Evolutionary conservation across 2,113 vertebrate genomes (phyloP), one percentile per base, ranked within the genome.

Genomic region (Coracopsis vasa): DNA sequence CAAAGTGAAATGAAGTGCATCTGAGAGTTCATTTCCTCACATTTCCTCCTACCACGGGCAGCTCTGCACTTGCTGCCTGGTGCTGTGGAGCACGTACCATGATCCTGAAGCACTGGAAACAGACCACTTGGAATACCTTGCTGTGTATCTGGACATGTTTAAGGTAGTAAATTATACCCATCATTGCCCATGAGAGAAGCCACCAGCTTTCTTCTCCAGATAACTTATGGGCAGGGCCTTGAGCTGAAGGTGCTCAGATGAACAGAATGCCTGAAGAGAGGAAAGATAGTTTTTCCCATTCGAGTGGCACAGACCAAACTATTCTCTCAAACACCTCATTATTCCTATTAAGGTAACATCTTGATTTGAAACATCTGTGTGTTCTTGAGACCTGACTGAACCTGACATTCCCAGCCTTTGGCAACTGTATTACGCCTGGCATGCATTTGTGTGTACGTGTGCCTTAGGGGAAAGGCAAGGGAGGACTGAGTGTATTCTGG

Each of bases 301-400:
- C 84, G 92, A 93, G 84, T 18, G 37, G 84, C 91, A 80, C 56
- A 94, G 97, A 84, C 87, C 86, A 90, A 97, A 96, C 95, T 92
- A 93, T 80, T 97, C 92, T 95, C 90, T 92, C 92, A 83, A 95
- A 73, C 94, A 96, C 92, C 91, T 97, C 94, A 96, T 97, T 98
- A 97, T 96, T 97, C 91, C 96, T 96, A 96, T 97, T 97, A 97
- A 97, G 97, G 97, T 97, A 97, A 92, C 92, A 83, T 56, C 65
- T 94, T 97, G 95, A 98, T 98, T 97, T 94, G 98, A 98, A 98
- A 97, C 98, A 98, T 97, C 97, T 98, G 98, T 41, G 35, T 74
- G 88, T 97, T 97, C 97, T 96, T 96, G 97, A 97, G 94, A 80
- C 92, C 91, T 95, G 97, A 98, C 92, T 94, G 96, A 97, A 97